Percentiles rank a stretch among this genome's conserved stretches.
Conservation (phyloP, 2,797 vertebrate genomes). For the Aldrovandia affinis region DNA sequence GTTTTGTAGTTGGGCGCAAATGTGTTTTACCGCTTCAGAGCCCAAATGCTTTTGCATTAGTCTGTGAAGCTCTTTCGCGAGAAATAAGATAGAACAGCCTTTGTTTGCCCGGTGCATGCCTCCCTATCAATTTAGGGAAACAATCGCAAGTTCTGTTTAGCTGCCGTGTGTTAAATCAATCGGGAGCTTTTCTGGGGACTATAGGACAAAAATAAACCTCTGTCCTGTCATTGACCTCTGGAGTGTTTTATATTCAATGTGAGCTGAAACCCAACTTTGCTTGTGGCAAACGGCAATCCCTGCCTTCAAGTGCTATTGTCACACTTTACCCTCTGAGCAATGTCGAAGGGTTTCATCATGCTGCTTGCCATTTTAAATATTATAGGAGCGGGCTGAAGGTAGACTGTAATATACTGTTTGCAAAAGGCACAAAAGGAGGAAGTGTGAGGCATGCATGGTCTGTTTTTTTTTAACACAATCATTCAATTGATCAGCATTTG, state of each 20-base stretch:
- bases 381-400: background rate
- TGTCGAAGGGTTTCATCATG: background rate
- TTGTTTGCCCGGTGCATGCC: background rate
- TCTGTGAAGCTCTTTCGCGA: background rate
- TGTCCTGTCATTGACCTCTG: background rate
- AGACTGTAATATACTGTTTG: background rate
- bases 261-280: background rate
- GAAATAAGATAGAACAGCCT: background rate
- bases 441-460: too few species aligned
- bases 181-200: background rate
- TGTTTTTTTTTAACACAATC: too few species aligned
- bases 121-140: background rate
- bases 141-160: conserved; percentile 1
- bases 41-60: background rate
- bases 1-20: background rate
- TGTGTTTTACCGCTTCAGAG: background rate
- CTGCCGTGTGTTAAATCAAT: background rate
- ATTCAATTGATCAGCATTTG: too few species aligned
- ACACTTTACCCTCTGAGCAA: background rate
- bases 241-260: background rate
- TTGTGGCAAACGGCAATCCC: background rate
- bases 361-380: background rate
- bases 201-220: background rate
- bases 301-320: background rate
- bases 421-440: too few species aligned